A percentile compares a stretch with the other conserved stretches of the same genome.
These are phyloP conservation scores for Myotis planiceps DNA, from an alignment of 2,797 vertebrate genomes.

Conservation along the genomic window DNA sequence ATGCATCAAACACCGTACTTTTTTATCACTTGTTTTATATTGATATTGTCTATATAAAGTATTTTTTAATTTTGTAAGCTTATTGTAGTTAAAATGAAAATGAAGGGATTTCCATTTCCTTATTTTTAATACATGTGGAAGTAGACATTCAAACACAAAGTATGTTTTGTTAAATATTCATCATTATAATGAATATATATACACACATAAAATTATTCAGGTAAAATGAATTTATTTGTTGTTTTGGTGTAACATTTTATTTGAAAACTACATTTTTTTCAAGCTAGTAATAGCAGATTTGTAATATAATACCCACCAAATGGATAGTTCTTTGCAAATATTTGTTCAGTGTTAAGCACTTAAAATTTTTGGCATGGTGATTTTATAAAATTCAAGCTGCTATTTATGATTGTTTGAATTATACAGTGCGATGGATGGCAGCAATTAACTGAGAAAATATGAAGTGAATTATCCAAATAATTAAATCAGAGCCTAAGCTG, in stretches of 20 bases:
- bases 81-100: not conserved
- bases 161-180: not conserved
- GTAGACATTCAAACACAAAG: not conserved
- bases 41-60: not conserved
- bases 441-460: slow-evolving; percentile 79
- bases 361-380: slow-evolving; percentile 23
- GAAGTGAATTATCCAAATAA: slow-evolving; percentile 82
- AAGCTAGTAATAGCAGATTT: slow-evolving; percentile 5
- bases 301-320: slow-evolving; percentile 52
- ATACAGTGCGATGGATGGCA: slow-evolving; percentile 62
- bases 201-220: not conserved
- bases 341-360: slow-evolving; percentile 66
- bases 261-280: slow-evolving; percentile 33
- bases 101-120: not conserved
- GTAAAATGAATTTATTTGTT: not conserved
- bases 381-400: slow-evolving; percentile 70
- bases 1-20: not conserved
- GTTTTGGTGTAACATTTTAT: slow-evolving; percentile 25
- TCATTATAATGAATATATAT: not conserved
- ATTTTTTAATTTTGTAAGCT: not conserved
- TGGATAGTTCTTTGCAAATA: slow-evolving; percentile 73
- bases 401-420: slow-evolving; percentile 78
- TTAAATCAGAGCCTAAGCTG: slow-evolving; percentile 76
- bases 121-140: slow-evolving; percentile 10
- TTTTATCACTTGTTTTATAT: slow-evolving; percentile 39